Evolutionary conservation across 2,113 vertebrate species (phyloP), one percentile per base, ranked within the genome.

Genomic region (Nyctibius bracteatus): DNA sequence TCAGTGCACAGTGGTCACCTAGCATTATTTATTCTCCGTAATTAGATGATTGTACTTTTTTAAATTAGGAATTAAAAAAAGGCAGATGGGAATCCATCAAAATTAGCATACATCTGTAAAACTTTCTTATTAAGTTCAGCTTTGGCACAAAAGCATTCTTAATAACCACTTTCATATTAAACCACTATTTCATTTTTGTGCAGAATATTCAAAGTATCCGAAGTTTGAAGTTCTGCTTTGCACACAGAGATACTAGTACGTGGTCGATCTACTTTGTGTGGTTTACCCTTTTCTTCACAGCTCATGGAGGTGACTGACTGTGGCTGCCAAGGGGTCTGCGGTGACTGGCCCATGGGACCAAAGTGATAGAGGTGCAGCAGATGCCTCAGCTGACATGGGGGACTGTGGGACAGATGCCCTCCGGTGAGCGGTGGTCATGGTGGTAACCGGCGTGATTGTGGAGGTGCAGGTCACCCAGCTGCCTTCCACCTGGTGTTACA

Each of bases 361-460:
- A 82, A 51, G 25, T 2, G 47, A 39, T 37, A 14, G 14, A 6
- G 20, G 10, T 51, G 25, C 39, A 51, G 52, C 22, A 66, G 80
- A 49, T 44, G 65, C n/a, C 23, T 82, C 87, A 54, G n/a, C 33
- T 88, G 83, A 31, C 23, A 19, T 4, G 14, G 7, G 10, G 20
- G 6, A 62, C 27, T 16, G 7, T 2, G 7, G 55, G 20, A 67
- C 31, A 82, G 33, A 44, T 2, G n/a, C 23, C 18, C 23, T 70
- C 61, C 6, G 2, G 19, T 54, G 55, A 58, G 61, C 1, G 2
- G 23, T 10, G 5, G 5, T 54, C 16, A 8, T 1, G 0, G 0
- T 62, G 24, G 5, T 66, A 33, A 71, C 46, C 4, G 2, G 16
- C 4, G 1, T n/a, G 44, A 49, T 44, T 1, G 8, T 3, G 4